phyloP scores from a whole-genome alignment of 2,797 vertebrate species.

The Pseudochromis fuscus region DNA sequence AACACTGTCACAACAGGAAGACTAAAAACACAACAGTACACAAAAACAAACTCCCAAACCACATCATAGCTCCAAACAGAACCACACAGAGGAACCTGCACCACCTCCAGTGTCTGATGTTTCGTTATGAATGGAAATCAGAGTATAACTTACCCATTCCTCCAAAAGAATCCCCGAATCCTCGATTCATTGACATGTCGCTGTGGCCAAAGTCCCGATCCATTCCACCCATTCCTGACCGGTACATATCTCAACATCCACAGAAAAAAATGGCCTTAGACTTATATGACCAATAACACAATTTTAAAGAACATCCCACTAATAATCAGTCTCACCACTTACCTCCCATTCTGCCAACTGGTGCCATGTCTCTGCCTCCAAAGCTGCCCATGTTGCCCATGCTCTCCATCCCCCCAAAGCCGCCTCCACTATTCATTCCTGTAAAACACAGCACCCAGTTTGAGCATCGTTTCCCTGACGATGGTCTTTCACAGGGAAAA shows the following conservation, averaged over 20 bases:
- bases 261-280: not conserved
- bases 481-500: not conserved
- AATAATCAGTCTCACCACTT: too few relatives aligned
- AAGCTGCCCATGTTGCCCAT: slow-evolving; percentile 94
- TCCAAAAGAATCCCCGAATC: slow-evolving; percentile 95
- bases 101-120: not conserved
- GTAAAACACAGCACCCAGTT: slow-evolving; percentile 42
- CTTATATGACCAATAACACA: not conserved
- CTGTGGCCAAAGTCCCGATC: slow-evolving; percentile 94
- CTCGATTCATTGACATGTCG: slow-evolving; percentile 93
- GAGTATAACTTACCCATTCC: slow-evolving; percentile 89
- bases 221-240: slow-evolving; percentile 93
- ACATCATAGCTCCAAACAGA: not conserved
- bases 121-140: not conserved
- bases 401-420: slow-evolving; percentile 92
- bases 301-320: not conserved
- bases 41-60: not conserved
- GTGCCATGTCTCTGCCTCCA: slow-evolving; percentile 85
- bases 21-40: not conserved
- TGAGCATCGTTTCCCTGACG: not conserved
- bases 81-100: not conserved
- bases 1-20: not conserved
- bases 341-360: slow-evolving; percentile 95
- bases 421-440: slow-evolving; percentile 83
- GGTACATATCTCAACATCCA: slow-evolving; percentile 89